Conservation (phyloP, 2,113 vertebrate species). For the Prinia subflava region DNA sequence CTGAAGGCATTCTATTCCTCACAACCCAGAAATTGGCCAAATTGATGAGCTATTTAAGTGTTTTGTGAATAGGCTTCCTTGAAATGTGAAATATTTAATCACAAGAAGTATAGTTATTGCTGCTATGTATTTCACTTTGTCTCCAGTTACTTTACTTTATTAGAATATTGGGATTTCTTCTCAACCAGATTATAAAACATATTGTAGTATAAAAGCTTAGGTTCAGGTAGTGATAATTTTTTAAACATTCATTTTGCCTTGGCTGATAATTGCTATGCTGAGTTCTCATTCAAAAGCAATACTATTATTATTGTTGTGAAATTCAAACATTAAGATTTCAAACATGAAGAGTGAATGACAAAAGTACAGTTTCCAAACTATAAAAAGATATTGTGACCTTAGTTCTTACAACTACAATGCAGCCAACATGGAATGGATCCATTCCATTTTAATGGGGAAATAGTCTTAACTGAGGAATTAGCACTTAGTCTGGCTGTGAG, state of each 20-base stretch:
- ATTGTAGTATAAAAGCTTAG: neutral
- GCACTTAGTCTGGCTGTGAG: neutral
- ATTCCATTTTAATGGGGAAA: neutral
- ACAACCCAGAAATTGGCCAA: neutral
- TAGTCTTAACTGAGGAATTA: neutral
- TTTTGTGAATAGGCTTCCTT: neutral
- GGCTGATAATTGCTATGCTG: neutral
- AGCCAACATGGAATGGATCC: neutral
- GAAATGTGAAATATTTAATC: slow-evolving; percentile 29
- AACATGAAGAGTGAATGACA: neutral
- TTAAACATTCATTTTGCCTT: neutral
- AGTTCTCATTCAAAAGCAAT: neutral
- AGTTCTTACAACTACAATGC: neutral
- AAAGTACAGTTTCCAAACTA: neutral
- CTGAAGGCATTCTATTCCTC: neutral
- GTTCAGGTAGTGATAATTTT: neutral
- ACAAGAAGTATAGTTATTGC: neutral
- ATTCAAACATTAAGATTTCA: neutral
- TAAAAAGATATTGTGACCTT: neutral
- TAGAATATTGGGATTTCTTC: neutral
- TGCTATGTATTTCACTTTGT: neutral
- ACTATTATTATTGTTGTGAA: slow-evolving; percentile 1
- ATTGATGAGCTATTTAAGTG: neutral
- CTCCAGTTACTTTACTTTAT: neutral
- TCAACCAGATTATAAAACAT: neutral